Conservation (phyloP, 1,140 invertebrate species). For the Ceratina japonica region DNA sequence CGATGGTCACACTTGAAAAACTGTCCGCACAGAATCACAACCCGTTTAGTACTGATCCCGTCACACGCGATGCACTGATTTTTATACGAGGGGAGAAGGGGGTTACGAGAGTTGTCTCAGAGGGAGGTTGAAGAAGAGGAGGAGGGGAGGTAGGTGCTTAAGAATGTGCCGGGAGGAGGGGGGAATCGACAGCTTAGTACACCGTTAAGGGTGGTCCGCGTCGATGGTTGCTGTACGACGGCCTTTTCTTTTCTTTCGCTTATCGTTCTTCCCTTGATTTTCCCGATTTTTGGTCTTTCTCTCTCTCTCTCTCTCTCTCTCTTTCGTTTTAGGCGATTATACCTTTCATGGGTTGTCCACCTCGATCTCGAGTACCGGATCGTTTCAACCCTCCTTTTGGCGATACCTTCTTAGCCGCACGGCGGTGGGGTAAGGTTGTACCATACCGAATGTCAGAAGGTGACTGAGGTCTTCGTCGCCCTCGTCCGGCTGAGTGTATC, state of each 20-base stretch:
- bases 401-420: slow-evolving; percentile 8
- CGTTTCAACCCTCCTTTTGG: neutral
- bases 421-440: slow-evolving; percentile 55
- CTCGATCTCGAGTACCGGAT: neutral
- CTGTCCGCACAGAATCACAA: slow-evolving; percentile 67
- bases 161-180: slow-evolving; percentile 38
- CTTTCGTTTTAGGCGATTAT: neutral
- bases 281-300: neutral
- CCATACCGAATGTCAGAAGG: slow-evolving; percentile 73
- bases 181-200: slow-evolving; percentile 26
- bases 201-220: slow-evolving; percentile 49
- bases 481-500: slow-evolving; percentile 59
- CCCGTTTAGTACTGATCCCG: slow-evolving; percentile 72
- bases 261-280: neutral
- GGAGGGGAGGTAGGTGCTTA: slow-evolving; percentile 24
- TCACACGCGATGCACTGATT: slow-evolving; percentile 74
- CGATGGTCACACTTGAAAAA: slow-evolving; percentile 52
- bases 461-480: slow-evolving; percentile 72
- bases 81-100: slow-evolving; percentile 70
- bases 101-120: slow-evolving; percentile 48
- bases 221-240: neutral
- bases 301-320: neutral
- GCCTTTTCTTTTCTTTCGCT: neutral
- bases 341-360: slow-evolving; percentile 21
- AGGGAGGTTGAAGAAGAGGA: neutral